These are phyloP conservation scores for Lasioglossum leucozonium DNA, from an alignment of 2,888 invertebrate genomes.

Conservation along the genomic window DNA sequence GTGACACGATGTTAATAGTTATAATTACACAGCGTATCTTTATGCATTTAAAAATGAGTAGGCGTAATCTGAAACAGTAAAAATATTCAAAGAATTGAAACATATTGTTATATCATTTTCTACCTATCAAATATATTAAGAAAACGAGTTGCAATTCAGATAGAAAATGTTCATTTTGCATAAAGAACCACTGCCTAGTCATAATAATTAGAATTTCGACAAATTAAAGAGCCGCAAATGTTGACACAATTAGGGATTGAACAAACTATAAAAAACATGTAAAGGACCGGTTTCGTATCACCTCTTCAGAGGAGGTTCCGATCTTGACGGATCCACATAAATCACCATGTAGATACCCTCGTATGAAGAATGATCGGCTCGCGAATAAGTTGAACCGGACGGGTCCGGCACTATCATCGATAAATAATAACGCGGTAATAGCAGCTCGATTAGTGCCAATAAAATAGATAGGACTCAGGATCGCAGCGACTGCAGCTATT, in stretches of 20 bases:
- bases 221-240: neutral
- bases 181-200: no score
- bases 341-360: neutral
- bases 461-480: slow-evolving; percentile 8
- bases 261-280: neutral
- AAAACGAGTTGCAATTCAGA: no score
- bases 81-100: no score
- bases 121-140: no score
- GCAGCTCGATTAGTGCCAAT: slow-evolving; percentile 40
- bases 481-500: slow-evolving; percentile 36
- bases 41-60: no score
- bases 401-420: neutral
- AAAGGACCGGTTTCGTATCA: neutral
- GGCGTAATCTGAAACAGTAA: no score
- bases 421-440: slow-evolving; percentile 23
- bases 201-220: no score
- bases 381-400: neutral
- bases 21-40: no score
- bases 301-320: neutral
- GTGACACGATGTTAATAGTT: no score
- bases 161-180: no score
- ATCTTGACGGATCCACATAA: neutral
- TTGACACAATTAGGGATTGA: neutral
- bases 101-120: no score
- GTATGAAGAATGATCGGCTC: neutral